Percentiles rank a stretch among this genome's conserved stretches.
phyloP scores from a whole-genome alignment of 1,140 invertebrate genomes.

The Microvelia longipes region DNA sequence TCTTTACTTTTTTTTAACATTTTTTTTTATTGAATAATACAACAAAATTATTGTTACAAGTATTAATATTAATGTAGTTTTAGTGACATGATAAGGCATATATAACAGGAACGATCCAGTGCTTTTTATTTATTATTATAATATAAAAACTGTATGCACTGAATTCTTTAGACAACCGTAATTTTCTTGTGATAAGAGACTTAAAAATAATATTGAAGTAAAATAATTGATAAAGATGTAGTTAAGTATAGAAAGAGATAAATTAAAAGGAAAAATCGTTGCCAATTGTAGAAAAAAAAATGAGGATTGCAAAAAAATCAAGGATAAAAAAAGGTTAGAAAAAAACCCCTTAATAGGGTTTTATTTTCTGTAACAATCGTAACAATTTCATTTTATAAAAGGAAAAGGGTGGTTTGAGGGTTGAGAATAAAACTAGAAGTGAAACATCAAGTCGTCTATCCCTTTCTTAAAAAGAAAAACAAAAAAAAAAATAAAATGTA shows the following conservation, averaged over 20 bases:
- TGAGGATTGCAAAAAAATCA: neutral
- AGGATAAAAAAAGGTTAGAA: neutral
- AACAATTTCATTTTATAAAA: neutral
- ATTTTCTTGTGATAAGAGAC: too few relatives aligned
- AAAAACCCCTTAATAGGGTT: slow-evolving; percentile 11
- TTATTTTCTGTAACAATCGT: neutral
- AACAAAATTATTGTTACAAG: too few relatives aligned
- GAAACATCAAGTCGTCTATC: slow-evolving; percentile 10
- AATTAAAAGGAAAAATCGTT: neutral
- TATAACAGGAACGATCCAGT: too few relatives aligned
- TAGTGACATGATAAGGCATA: too few relatives aligned
- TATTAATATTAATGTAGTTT: too few relatives aligned
- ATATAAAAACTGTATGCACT: too few relatives aligned
- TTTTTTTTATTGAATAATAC: too few relatives aligned
- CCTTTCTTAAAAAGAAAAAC: slow-evolving; percentile 14
- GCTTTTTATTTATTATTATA: too few relatives aligned
- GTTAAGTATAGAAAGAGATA: neutral
- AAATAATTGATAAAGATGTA: too few relatives aligned
- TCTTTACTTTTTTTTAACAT: too few relatives aligned
- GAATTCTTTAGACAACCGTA: too few relatives aligned
- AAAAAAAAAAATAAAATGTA: slow-evolving; percentile 6
- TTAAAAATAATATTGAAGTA: too few relatives aligned
- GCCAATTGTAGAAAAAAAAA: neutral
- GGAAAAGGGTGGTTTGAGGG: neutral
- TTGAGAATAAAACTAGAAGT: neutral